phyloP scores from a whole-genome alignment of 2,113 vertebrate genomes.

The Pipra filicauda region DNA sequence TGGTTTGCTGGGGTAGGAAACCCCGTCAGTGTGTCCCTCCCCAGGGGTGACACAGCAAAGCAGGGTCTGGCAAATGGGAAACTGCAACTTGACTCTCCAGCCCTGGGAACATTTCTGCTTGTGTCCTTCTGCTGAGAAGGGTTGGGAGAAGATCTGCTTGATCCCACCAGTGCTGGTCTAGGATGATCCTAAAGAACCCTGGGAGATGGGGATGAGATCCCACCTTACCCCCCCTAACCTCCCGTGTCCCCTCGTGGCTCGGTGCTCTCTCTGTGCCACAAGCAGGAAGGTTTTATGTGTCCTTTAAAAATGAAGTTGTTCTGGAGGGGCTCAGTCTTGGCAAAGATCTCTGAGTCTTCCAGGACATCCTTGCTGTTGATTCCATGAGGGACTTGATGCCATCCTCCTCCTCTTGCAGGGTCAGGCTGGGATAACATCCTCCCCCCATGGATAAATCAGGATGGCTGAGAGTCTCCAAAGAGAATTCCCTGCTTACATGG shows the following conservation, averaged over 20 bases:
- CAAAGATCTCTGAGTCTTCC: not conserved
- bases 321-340: not conserved
- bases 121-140: not conserved
- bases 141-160: not conserved
- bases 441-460: not conserved
- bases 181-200: fast-evolving
- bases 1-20: not conserved
- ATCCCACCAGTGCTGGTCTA: not conserved
- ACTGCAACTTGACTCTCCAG: not conserved
- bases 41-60: too few species aligned
- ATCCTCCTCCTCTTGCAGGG: not conserved
- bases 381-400: not conserved
- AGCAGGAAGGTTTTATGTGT: too few species aligned
- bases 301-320: not conserved
- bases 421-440: not conserved
- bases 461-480: not conserved
- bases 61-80: not conserved
- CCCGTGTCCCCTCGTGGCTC: fast-evolving
- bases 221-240: not conserved
- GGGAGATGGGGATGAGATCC: not conserved
- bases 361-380: not conserved
- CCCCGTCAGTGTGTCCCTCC: not conserved
- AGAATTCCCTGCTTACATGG: not conserved
- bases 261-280: not conserved
- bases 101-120: not conserved